A percentile compares a stretch with the other conserved stretches of the same genome.
These are phyloP conservation scores for Chlorops oryzae DNA, from an alignment of 1,140 invertebrate genomes.

Conservation along the genomic window DNA sequence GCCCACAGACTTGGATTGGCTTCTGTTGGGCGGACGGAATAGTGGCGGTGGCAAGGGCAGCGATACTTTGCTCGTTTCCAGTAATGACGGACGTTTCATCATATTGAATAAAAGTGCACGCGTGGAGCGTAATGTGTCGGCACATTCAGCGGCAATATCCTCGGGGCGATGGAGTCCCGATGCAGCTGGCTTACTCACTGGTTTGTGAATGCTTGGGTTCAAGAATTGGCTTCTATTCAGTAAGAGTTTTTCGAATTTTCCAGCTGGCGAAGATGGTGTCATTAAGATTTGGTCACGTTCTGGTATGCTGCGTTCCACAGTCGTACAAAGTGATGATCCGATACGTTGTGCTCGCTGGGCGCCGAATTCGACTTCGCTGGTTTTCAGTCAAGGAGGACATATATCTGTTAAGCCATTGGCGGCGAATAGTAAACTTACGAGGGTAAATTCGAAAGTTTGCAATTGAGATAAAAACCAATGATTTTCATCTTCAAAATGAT, in stretches of 20 bases:
- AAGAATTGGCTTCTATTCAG: neutral
- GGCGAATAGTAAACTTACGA: slow-evolving; percentile 77
- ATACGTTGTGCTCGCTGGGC: slow-evolving; percentile 85
- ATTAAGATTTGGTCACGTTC: slow-evolving; percentile 96
- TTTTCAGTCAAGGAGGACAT: slow-evolving; percentile 77
- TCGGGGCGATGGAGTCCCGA: slow-evolving; percentile 86
- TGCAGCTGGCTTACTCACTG: slow-evolving; percentile 82
- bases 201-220: slow-evolving; percentile 79
- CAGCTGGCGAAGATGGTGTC: slow-evolving; percentile 89
- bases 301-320: slow-evolving; percentile 87
- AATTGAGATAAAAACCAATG: too few species aligned
- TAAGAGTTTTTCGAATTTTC: neutral
- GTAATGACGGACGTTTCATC: slow-evolving; percentile 74
- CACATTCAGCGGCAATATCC: slow-evolving; percentile 87
- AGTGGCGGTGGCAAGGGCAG: slow-evolving; percentile 60
- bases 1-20: slow-evolving; percentile 82
- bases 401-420: slow-evolving; percentile 87
- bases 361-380: slow-evolving; percentile 73
- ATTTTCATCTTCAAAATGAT: neutral
- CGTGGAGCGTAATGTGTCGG: slow-evolving; percentile 87
- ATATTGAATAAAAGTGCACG: slow-evolving; percentile 82
- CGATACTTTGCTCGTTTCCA: slow-evolving; percentile 81
- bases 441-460: slow-evolving; percentile 55
- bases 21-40: slow-evolving; percentile 53
- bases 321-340: slow-evolving; percentile 72